phyloP scores from a whole-genome alignment of 2,113 vertebrate genomes.

The Lophochroa leadbeateri region DNA sequence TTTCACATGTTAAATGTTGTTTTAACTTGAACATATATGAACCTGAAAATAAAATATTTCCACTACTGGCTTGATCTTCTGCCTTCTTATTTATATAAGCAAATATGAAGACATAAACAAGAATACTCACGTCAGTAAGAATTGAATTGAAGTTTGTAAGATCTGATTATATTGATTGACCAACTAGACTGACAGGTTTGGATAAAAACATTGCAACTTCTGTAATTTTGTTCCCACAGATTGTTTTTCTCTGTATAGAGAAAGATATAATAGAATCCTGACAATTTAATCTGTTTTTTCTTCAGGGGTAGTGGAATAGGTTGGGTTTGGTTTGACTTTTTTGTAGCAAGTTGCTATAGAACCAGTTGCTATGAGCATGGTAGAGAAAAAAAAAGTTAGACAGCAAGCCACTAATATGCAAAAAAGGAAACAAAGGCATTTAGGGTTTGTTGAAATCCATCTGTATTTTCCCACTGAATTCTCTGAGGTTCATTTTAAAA shows the following conservation, averaged over 20 bases:
- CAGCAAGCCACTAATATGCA: not conserved
- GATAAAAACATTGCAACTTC: not conserved
- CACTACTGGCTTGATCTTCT: not conserved
- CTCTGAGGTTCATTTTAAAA: not conserved
- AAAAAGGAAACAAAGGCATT: not conserved
- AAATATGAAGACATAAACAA: not conserved
- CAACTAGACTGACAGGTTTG: not conserved
- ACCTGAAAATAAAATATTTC: not conserved
- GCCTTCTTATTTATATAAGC: not conserved
- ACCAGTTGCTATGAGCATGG: not conserved
- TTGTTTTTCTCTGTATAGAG: not conserved
- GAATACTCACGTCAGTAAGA: not conserved
- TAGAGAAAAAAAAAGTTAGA: not conserved
- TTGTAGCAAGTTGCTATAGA: not conserved
- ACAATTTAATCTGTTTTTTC: not conserved
- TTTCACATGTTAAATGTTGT: constrained; percentile 11
- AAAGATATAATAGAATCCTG: not conserved
- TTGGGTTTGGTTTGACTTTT: not conserved
- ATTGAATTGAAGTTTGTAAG: not conserved
- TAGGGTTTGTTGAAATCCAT: not conserved
- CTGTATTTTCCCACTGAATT: not conserved
- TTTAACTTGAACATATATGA: constrained; percentile 10
- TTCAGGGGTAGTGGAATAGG: not conserved
- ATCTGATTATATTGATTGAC: not conserved
- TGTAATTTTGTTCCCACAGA: not conserved